Percentiles rank a stretch among this genome's conserved stretches.
Evolutionary conservation across 1,140 invertebrate species (phyloP).

Genomic region (Anastrepha ludens): DNA sequence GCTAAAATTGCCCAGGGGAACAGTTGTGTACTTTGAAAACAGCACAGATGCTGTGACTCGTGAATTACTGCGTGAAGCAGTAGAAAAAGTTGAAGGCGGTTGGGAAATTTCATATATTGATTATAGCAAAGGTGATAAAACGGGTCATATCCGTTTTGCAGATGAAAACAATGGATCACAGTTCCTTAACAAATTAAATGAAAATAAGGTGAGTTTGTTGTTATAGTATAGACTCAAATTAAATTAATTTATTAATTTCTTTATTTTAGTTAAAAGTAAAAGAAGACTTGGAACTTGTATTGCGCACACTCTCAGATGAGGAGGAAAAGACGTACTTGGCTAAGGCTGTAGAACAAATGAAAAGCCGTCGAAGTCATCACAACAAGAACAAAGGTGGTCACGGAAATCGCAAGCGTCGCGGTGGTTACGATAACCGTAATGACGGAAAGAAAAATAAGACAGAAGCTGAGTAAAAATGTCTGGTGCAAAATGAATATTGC

Average conservation of each 20-base stretch:
- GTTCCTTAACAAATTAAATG: slow-evolving; percentile 79
- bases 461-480: neutral
- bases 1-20: slow-evolving; percentile 79
- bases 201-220: slow-evolving; percentile 75
- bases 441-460: slow-evolving; percentile 32
- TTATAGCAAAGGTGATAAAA: slow-evolving; percentile 82
- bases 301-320: slow-evolving; percentile 80
- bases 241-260: neutral
- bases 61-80: slow-evolving; percentile 83
- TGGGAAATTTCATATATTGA: slow-evolving; percentile 84
- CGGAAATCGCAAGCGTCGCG: slow-evolving; percentile 72
- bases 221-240: neutral
- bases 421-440: slow-evolving; percentile 64
- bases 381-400: slow-evolving; percentile 65
- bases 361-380: slow-evolving; percentile 76
- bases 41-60: slow-evolving; percentile 79
- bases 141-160: slow-evolving; percentile 82
- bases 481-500: neutral
- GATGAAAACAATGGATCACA: slow-evolving; percentile 82
- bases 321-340: slow-evolving; percentile 82
- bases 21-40: slow-evolving; percentile 81
- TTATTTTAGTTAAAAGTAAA: slow-evolving; percentile 66
- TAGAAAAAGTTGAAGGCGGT: slow-evolving; percentile 77
- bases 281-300: slow-evolving; percentile 77
- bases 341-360: slow-evolving; percentile 80